These are phyloP conservation scores for Mustela lutreola DNA, from an alignment of 2,113 vertebrate genomes.

Conservation along the genomic window DNA sequence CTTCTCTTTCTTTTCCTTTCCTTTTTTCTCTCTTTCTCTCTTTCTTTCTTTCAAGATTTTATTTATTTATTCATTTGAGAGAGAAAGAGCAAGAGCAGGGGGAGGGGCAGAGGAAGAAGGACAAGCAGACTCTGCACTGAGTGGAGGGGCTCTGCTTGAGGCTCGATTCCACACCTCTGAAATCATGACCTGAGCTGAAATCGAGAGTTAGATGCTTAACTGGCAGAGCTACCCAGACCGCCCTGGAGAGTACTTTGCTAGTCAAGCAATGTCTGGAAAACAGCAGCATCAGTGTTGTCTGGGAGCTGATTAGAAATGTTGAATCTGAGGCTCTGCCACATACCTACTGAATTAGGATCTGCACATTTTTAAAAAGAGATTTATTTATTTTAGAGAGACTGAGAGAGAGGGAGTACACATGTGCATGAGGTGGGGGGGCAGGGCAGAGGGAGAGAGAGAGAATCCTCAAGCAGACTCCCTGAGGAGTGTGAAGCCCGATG, in stretches of 20 bases:
- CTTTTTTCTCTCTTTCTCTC: no score
- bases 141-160: no score
- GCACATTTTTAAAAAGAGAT: neutral
- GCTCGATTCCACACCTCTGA: no score
- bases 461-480: neutral
- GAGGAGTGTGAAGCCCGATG: neutral
- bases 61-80: no score
- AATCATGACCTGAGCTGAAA: neutral
- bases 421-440: neutral
- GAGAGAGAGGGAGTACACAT: neutral
- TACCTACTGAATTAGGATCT: neutral
- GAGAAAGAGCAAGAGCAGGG: no score
- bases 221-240: neutral
- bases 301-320: neutral
- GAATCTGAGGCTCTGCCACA: neutral
- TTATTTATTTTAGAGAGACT: neutral
- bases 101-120: no score
- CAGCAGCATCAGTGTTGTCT: neutral
- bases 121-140: no score
- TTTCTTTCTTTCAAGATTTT: no score
- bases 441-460: neutral
- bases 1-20: accelerated
- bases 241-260: neutral
- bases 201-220: neutral
- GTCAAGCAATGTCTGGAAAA: neutral